These are phyloP conservation scores for Eptatretus burgeri DNA, from an alignment of 2,113 vertebrate species.

Conservation along the genomic window DNA sequence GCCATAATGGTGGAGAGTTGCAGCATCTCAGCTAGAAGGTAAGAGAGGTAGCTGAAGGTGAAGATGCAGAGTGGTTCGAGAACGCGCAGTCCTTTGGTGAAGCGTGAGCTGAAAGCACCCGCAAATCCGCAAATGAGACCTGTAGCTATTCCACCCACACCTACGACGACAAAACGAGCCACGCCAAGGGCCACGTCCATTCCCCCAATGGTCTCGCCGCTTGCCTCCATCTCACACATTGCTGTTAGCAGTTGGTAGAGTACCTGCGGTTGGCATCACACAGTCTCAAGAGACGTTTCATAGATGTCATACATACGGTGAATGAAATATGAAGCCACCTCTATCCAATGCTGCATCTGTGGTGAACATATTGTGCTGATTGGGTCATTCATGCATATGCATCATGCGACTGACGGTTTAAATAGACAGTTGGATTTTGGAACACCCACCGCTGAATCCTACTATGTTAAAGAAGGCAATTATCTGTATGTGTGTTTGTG, in stretches of 20 bases:
- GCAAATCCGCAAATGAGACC: conserved; percentile 64
- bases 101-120: conserved; percentile 75
- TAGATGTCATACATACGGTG: too few species aligned
- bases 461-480: too few species aligned
- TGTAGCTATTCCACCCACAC: conserved; percentile 51
- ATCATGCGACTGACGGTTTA: too few species aligned
- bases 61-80: conserved; percentile 39
- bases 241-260: conserved; percentile 85
- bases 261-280: conserved; percentile 21
- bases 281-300: too few species aligned
- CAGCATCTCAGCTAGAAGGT: conserved; percentile 39
- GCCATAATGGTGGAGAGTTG: conserved; percentile 34
- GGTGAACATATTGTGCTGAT: too few species aligned
- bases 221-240: conserved; percentile 51
- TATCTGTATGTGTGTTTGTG: too few species aligned
- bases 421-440: too few species aligned
- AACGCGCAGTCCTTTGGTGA: conserved; percentile 54
- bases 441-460: too few species aligned
- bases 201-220: conserved; percentile 47
- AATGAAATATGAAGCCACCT: too few species aligned
- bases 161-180: conserved; percentile 56
- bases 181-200: conserved; percentile 56
- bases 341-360: too few species aligned
- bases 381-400: too few species aligned
- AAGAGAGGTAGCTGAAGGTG: conserved; percentile 40